Evolutionary conservation across 2,113 vertebrate species (phyloP), one percentile per base, ranked within the genome.

Genomic region (Lethenteron reissneri): DNA sequence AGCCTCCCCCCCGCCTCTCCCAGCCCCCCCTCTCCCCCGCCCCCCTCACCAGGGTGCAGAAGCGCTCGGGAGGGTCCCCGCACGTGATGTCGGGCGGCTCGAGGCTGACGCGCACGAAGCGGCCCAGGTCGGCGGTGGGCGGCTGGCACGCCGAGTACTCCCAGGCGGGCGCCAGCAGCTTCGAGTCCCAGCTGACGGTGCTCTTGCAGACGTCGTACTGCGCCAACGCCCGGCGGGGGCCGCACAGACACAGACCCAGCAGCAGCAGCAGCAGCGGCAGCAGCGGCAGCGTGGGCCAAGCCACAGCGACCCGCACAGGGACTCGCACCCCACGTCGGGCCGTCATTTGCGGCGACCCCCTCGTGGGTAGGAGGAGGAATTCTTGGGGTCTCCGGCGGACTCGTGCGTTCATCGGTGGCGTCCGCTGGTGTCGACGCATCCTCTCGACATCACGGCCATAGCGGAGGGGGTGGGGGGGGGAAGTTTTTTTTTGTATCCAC

Each of bases 161-260:
- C 94, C 94, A 99, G 58, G 89, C 83, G 0, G 90, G 88, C 75
- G 92, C 91, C n/a, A n/a, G 15, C 62, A n/a, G 62, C 21, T 68
- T 21, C 70, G 95, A 88, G 9, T 97, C 94, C 1, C 87, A 89
- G 80, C 85, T 92, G 82, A 97, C 90, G 83, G 91, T 89, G 79
- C 91, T 95, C 78, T 89, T 95, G 83, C 94, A 99, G 83, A 87
- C 85, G 78, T 97, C 89, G 75, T 96, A 99, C 80, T 95, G 87
- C 79, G 83, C 88, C 78, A 82, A 78, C 72, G 85, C 83, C 82
- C 83, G 81, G 69, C 84, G 82, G 76, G 88, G 77, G 76, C 80
- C 86, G 78, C 81, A 84, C 82, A 90, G 77, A 74, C 92, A 76
- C 76, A 92, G 78, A 8, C 82, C 76, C 64, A 80, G 75, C 81